Evolutionary conservation across 2,113 vertebrate genomes (phyloP), one percentile per base, ranked within the genome.

Genomic region (Salminus brasiliensis): DNA sequence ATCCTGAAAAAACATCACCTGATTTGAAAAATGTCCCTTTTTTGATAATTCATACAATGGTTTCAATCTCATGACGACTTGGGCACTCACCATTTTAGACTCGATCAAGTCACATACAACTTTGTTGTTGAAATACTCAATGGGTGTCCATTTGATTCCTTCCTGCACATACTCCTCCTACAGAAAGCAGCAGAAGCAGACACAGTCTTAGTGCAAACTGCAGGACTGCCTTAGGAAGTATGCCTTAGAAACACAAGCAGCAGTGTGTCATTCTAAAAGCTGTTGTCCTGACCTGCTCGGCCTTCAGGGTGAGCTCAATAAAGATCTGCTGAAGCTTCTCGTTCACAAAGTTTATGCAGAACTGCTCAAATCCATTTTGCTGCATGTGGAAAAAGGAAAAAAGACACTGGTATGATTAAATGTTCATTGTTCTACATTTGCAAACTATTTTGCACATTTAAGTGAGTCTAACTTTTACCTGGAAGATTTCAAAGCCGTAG

Each of bases 251-350:
- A 29, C 23, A 23, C 6, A 49, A 0, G 0, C 0, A 5, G 29
- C 25, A 52, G 4, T 8, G 27, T 29, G 18, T 1, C 6, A 15
- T 34, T 21, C 15, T 21, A 13, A 30, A 8, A 18, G 29, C 63
- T 72, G 18, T 21, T 85, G 41, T 72, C 8, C 25, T 85, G 43
- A 95, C 94, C 93, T 95, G 94, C 59, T 95, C 94, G 0, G 94
- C 94, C 86, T 95, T 95, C 76, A 95, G 88, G 0, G 94, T 95
- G 71, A 95, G 91, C 57, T 95, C 93, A 0, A 95, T 95, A 36
- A 95, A 95, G 62, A 95, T 95, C 88, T 95, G 94, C 88, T 95
- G 94, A 69, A 95, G 90, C 77, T 95, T 95, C 87, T 95, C 94
- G 27, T 95, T 95, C 65, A 95, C 94, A 79, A 95, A 95, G 89